These are phyloP conservation scores for Morone chrysops DNA, from an alignment of 2,113 vertebrate species.

Conservation along the genomic window DNA sequence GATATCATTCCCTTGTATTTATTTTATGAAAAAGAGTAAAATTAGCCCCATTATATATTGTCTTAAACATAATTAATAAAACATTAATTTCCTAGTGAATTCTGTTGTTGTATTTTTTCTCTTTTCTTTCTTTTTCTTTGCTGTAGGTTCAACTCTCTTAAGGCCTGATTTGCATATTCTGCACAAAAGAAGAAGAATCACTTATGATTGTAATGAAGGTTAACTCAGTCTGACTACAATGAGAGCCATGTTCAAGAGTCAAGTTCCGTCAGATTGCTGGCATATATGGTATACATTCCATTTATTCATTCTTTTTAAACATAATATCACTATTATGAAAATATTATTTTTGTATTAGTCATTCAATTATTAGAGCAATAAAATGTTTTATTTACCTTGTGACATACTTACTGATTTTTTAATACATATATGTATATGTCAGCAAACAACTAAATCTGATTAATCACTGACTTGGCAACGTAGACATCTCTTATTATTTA, in stretches of 20 bases:
- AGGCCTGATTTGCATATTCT: conserved; percentile 69
- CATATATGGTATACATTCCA: neutral
- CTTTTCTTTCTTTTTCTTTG: conserved; percentile 34
- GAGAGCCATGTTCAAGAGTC: conserved; percentile 4
- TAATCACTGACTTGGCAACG: neutral
- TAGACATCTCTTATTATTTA: conserved; percentile 42
- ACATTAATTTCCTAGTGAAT: conserved; percentile 77
- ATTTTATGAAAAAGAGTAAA: conserved; percentile 79
- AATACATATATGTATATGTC: conserved; percentile 12
- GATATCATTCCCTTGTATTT: conserved; percentile 70
- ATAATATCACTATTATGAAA: neutral
- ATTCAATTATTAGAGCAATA: neutral
- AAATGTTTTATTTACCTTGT: neutral
- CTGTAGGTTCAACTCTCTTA: conserved; percentile 70
- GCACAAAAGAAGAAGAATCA: conserved; percentile 64
- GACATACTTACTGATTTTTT: neutral
- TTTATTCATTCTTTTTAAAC: neutral
- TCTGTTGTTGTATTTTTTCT: conserved; percentile 30
- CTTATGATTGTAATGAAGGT: conserved; percentile 36
- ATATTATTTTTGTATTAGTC: neutral
- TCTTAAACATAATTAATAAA: conserved; percentile 85
- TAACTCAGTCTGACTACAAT: conserved; percentile 12
- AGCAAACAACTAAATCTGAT: conserved; percentile 30
- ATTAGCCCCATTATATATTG: conserved; percentile 78
- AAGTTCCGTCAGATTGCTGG: neutral